These are phyloP conservation scores for Beris morrisii DNA, from an alignment of 2,888 invertebrate species.

Conservation along the genomic window DNA sequence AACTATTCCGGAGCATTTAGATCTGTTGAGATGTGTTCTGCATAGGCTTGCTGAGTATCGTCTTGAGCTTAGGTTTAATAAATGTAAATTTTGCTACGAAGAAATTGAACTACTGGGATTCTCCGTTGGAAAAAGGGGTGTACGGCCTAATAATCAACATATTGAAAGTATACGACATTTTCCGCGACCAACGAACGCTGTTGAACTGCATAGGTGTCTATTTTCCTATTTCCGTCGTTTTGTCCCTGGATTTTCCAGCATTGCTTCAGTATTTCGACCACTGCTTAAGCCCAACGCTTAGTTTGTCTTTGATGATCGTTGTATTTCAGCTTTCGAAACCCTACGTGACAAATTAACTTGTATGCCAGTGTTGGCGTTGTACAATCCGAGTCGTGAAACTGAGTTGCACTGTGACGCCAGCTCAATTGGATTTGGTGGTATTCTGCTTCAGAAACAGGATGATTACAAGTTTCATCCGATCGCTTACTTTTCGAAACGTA, in stretches of 20 bases:
- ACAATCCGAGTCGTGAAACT: slow-evolving; percentile 42
- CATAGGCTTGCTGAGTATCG: not conserved
- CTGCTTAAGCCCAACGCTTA: slow-evolving; percentile 37
- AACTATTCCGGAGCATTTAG: not conserved
- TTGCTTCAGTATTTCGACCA: slow-evolving; percentile 42
- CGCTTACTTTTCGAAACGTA: slow-evolving; percentile 45
- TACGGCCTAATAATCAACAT: not conserved
- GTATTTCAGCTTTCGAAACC: slow-evolving; percentile 25
- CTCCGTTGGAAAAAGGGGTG: not conserved
- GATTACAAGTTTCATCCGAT: slow-evolving; percentile 44
- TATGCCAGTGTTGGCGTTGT: slow-evolving; percentile 45
- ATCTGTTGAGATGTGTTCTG: not conserved
- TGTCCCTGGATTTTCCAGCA: slow-evolving; percentile 37
- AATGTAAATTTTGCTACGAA: not conserved
- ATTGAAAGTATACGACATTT: slow-evolving; percentile 1
- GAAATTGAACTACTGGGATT: not conserved
- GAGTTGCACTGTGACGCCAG: slow-evolving; percentile 47
- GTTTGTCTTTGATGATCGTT: slow-evolving; percentile 30
- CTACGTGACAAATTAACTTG: slow-evolving; percentile 32
- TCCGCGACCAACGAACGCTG: slow-evolving; percentile 6
- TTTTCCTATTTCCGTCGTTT: slow-evolving; percentile 39
- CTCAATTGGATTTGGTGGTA: slow-evolving; percentile 42
- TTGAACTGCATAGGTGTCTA: slow-evolving; percentile 35
- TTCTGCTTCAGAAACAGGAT: slow-evolving; percentile 40
- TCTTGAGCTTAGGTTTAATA: not conserved